Percentiles rank a stretch among this genome's conserved stretches.
Conservation (phyloP, 1,140 invertebrate species). For the Sycophila sp. region DNA sequence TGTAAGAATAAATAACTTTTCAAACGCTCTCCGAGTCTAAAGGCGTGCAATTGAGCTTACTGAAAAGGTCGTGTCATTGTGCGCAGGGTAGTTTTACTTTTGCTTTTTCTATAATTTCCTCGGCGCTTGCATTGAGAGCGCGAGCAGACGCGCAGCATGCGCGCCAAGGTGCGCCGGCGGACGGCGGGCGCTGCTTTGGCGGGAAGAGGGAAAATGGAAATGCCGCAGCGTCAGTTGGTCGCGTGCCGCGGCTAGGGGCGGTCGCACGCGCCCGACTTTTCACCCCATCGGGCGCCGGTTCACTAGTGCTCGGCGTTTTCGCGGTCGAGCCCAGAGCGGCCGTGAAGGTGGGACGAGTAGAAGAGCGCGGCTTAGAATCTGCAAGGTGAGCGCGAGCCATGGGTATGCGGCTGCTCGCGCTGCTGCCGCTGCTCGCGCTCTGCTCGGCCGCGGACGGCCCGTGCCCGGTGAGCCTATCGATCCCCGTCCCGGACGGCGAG, state of each 20-base stretch:
- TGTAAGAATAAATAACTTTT: too few relatives aligned
- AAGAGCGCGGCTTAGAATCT: too few relatives aligned
- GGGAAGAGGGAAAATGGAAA: constrained; percentile 44
- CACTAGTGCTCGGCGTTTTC: too few relatives aligned
- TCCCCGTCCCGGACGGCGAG: neutral
- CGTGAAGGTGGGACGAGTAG: too few relatives aligned
- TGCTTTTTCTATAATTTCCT: too few relatives aligned
- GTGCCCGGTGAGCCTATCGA: constrained; percentile 37
- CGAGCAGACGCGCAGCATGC: neutral
- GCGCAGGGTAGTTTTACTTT: too few relatives aligned
- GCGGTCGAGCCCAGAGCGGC: too few relatives aligned
- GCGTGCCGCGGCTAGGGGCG: constrained; percentile 44
- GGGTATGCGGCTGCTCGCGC: constrained; percentile 1
- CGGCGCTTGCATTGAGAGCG: neutral
- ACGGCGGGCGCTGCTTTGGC: constrained; percentile 32
- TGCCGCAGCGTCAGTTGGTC: constrained; percentile 43
- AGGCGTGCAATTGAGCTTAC: too few relatives aligned
- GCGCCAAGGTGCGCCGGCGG: neutral
- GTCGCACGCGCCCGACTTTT: constrained; percentile 3
- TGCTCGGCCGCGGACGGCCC: constrained; percentile 6
- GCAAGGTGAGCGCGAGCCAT: too few relatives aligned
- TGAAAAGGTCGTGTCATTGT: too few relatives aligned
- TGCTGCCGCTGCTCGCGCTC: constrained; percentile 19
- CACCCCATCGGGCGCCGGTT: too few relatives aligned
- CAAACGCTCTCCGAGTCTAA: too few relatives aligned